These are phyloP conservation scores for Parnassius mnemosyne DNA, from an alignment of 2,888 invertebrate genomes.

Conservation along the genomic window DNA sequence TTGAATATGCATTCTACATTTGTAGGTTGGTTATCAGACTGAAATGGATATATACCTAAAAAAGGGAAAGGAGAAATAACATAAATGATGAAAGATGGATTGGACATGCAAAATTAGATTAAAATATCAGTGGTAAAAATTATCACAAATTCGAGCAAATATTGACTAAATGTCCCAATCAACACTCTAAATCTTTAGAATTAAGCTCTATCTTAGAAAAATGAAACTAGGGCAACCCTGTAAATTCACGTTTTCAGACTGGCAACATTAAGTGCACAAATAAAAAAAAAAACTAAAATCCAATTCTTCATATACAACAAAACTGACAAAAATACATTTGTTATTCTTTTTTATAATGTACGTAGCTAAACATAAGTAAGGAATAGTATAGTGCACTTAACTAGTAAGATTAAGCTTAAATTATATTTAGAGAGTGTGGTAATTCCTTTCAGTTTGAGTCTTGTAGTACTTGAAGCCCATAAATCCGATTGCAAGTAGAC, in stretches of 20 bases:
- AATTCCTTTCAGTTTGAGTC: slow-evolving; percentile 91
- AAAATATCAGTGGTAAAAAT: slow-evolving; percentile 31
- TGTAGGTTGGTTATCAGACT: not conserved
- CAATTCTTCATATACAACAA: slow-evolving; percentile 22
- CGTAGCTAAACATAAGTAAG: slow-evolving; percentile 29
- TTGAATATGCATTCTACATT: slow-evolving; percentile 10
- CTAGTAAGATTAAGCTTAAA: slow-evolving; percentile 38
- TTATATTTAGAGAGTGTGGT: slow-evolving; percentile 89
- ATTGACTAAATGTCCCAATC: slow-evolving; percentile 28
- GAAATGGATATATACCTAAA: too few relatives aligned
- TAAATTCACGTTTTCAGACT: slow-evolving; percentile 18
- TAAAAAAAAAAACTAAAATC: slow-evolving; percentile 30
- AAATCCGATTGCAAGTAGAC: slow-evolving; percentile 88
- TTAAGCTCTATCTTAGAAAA: slow-evolving; percentile 19
- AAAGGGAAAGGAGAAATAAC: not conserved
- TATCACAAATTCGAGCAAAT: slow-evolving; percentile 35
- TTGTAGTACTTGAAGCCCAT: slow-evolving; percentile 94
- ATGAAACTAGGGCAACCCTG: slow-evolving; percentile 30
- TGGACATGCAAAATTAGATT: slow-evolving; percentile 41
- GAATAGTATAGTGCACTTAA: slow-evolving; percentile 60
- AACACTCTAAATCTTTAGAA: slow-evolving; percentile 27
- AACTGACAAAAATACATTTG: slow-evolving; percentile 18
- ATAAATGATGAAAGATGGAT: slow-evolving; percentile 11
- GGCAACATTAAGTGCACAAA: slow-evolving; percentile 32
- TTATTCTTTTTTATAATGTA: slow-evolving; percentile 23